Percentiles rank a stretch among this genome's conserved stretches.
phyloP scores from a whole-genome alignment of 2,888 invertebrate genomes.

The Entomobrya proxima region DNA sequence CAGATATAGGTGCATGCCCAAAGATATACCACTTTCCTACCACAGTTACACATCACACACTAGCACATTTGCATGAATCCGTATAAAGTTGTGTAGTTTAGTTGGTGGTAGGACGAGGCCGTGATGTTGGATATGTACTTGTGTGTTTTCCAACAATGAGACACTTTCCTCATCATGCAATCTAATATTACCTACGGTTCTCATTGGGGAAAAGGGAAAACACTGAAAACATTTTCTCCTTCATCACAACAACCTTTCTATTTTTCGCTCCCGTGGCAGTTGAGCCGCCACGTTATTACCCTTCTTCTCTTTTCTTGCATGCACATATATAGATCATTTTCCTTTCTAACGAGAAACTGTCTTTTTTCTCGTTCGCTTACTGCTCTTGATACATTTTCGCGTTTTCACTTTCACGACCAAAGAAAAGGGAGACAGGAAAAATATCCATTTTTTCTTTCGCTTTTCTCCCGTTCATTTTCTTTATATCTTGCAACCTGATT shows the following conservation, averaged over 20 bases:
- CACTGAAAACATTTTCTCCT: constrained; percentile 29
- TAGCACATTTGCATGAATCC: background rate
- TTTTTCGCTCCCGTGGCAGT: constrained; percentile 7
- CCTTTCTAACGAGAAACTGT: constrained; percentile 11
- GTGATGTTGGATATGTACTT: constrained; percentile 4
- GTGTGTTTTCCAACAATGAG: constrained; percentile 1
- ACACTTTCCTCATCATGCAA: constrained; percentile 14
- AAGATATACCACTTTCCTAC: background rate
- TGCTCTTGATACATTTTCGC: constrained; percentile 28
- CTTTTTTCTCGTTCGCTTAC: constrained; percentile 6
- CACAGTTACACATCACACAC: background rate
- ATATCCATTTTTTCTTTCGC: background rate
- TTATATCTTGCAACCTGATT: background rate
- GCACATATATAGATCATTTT: constrained; percentile 17
- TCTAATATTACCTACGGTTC: background rate
- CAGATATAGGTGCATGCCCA: background rate
- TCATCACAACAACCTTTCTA: constrained; percentile 30
- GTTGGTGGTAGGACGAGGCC: background rate
- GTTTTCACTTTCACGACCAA: constrained; percentile 27
- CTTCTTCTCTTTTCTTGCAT: background rate
- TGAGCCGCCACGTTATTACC: background rate
- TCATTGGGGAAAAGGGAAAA: background rate
- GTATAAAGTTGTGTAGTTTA: background rate
- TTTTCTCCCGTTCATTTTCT: background rate
- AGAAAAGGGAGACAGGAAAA: constrained; percentile 4